Evolutionary conservation across 2,113 vertebrate genomes (phyloP), one percentile per base, ranked within the genome.

Genomic region (Petrocephalus zakoni): DNA sequence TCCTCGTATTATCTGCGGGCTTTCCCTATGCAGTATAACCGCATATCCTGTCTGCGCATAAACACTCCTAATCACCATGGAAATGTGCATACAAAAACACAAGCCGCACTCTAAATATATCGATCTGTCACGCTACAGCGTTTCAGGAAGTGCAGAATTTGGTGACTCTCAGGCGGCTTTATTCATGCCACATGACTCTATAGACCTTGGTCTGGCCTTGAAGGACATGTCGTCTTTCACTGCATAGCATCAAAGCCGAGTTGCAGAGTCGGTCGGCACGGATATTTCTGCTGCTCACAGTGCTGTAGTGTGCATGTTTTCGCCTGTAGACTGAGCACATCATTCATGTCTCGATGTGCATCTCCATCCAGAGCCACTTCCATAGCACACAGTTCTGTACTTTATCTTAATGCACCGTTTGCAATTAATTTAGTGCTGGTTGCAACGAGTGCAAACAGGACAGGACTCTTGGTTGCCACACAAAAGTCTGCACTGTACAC

Each of bases 1-100:
- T 37, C 72, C 15, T 37, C 19, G 17, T 42, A 42, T 42, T 42
- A 78, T 78, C 4, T 78, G 34, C 19, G 72, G 15, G 13, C 19
- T 11, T 78, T 78, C 84, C 52, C n/a, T 7, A 2, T 58, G 4
- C 81, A 82, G 72, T 58, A 42, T 42, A 88, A 82, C 68, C 21
- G 10, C 29, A 55, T 89, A 52, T 68, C 68, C 37, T 55, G 58
- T 61, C 64, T 89, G 58, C 85, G 87, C 85, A 82, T 11, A 87
- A 34, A 85, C 89, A 88, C 90, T 42, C 49, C 1, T 21, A 55
- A 92, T 93, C 91, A 81, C 92, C 85, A 93, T 92, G 29, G 93
- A 52, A 87, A 92, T 90, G 15, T 81, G 51, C 17, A 91, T 56
- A 49, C 15, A 10, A 85, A 93, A 92, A 93, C 55, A 93, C 6